Base-by-base conservation (phyloP, 2,888 invertebrate genomes). In the Lumbricus terrestris region DNA sequence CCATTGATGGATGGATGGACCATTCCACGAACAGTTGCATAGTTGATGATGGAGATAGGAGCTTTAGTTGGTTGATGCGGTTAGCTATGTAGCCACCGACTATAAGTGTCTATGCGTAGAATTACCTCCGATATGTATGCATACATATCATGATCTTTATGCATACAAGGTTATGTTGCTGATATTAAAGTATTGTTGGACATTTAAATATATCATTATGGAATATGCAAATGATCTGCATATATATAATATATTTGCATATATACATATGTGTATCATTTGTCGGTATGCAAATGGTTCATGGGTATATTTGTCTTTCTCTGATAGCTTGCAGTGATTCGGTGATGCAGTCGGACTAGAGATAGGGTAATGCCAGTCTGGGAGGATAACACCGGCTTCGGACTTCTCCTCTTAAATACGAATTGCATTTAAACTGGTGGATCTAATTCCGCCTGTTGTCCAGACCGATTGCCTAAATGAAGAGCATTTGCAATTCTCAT, bases 91-190 rank as follows among this genome's bases (percentile, higher is more conserved):
- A 29, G 20, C 54, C 54, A 54, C 29, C 4, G 54, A 54, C 54
- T 8, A 29, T 69, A 69, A n/a, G 29, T n/a, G n/a, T n/a, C 11
- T 69, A n/a, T 69, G 69, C 16, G 69, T n/a, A 69, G 29, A 69
- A n/a, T 69, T 69, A 69, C 69, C 29, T n/a, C n/a, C n/a, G 69
- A 69, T 69, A 69, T 69, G 69, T 69, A 69, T 69, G n/a, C n/a
- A n/a, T 69, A 69, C 69, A 69, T n/a, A n/a, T 69, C 69, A 69
- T n/a, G 69, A n/a, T 69, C 69, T 69, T 69, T 69, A 69, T 69
- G 13, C 69, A 29, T 69, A 69, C 11, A 69, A n/a, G 29, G 8
- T 69, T 20, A 47, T 47, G 47, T 47, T 47, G 47, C 47, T 47
- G 47, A 47, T 47, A 47, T 47, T 47, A 47, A 47, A 23, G 69